These are phyloP conservation scores for Suillia variegata DNA, from an alignment of 2,888 invertebrate genomes.

Conservation along the genomic window DNA sequence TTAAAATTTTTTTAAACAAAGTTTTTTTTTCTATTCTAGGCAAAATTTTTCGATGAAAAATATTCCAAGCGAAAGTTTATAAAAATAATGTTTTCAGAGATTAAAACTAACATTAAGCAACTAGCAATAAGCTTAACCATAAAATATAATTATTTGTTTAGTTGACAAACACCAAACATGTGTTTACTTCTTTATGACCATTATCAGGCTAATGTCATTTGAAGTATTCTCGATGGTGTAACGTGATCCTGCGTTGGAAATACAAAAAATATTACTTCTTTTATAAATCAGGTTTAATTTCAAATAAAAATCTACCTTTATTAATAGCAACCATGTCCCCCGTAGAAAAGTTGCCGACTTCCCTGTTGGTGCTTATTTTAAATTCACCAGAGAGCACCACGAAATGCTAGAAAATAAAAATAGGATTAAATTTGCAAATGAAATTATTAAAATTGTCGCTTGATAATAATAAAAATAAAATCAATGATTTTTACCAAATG, in stretches of 20 bases:
- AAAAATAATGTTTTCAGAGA: no score
- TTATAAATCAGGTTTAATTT: no score
- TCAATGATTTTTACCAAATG: conserved; percentile 29
- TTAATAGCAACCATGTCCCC: conserved; percentile 42
- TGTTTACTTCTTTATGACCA: conserved; percentile 35
- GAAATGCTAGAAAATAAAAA: conserved; percentile 31
- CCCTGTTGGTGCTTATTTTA: conserved; percentile 30
- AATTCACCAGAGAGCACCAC: conserved; percentile 39
- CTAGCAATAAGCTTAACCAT: no score
- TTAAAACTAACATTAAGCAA: no score
- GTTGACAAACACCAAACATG: no score
- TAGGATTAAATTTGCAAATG: background rate
- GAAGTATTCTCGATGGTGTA: conserved; percentile 33
- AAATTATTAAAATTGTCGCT: no score
- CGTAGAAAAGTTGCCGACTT: conserved; percentile 19
- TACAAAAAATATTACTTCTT: no score
- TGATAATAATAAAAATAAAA: background rate
- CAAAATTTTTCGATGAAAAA: no score
- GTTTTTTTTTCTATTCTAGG: no score
- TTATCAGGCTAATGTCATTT: conserved; percentile 32
- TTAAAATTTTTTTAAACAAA: no score
- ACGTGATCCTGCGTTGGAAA: conserved; percentile 30
- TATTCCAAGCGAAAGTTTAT: no score
- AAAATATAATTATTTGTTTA: no score
- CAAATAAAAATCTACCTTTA: conserved; percentile 32